These are phyloP conservation scores for Epistrophe eligans DNA, from an alignment of 2,888 invertebrate genomes.

Conservation along the genomic window DNA sequence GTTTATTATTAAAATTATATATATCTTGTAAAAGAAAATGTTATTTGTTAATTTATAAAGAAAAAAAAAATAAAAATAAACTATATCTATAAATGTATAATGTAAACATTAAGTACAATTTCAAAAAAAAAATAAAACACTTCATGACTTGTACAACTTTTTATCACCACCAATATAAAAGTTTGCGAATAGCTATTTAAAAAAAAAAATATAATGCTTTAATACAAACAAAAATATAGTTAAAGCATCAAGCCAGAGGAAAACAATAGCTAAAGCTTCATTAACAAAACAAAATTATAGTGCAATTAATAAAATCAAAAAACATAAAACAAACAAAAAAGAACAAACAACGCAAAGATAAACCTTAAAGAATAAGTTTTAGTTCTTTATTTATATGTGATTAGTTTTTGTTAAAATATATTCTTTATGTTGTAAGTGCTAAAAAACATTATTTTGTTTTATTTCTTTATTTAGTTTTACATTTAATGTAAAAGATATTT, in stretches of 20 bases:
- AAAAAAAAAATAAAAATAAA: background rate
- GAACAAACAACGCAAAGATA: slow-evolving; percentile 34
- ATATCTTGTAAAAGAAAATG: slow-evolving; percentile 54
- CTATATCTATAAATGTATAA: slow-evolving; percentile 46
- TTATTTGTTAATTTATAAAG: slow-evolving; percentile 57
- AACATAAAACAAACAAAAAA: background rate
- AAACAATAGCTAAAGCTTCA: slow-evolving; percentile 57
- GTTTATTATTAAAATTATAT: slow-evolving; percentile 31
- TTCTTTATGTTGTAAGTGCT: background rate
- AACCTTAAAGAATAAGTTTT: background rate
- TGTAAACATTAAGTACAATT: slow-evolving; percentile 56
- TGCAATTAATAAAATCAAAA: slow-evolving; percentile 61
- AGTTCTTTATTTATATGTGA: slow-evolving; percentile 21
- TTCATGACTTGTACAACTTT: slow-evolving; percentile 10
- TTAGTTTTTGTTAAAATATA: slow-evolving; percentile 19
- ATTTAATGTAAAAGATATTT: too few species aligned
- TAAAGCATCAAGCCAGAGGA: slow-evolving; percentile 32
- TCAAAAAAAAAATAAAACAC: slow-evolving; percentile 8
- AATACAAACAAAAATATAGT: slow-evolving; percentile 5
- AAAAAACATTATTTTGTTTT: slow-evolving; percentile 18
- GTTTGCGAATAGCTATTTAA: slow-evolving; percentile 19
- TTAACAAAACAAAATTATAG: slow-evolving; percentile 53
- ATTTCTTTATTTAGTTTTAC: background rate
- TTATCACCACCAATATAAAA: slow-evolving; percentile 24
- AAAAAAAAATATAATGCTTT: slow-evolving; percentile 8